Evolutionary conservation across 2,113 vertebrate species (phyloP).

Genomic region (Notarius lentiginosus): DNA sequence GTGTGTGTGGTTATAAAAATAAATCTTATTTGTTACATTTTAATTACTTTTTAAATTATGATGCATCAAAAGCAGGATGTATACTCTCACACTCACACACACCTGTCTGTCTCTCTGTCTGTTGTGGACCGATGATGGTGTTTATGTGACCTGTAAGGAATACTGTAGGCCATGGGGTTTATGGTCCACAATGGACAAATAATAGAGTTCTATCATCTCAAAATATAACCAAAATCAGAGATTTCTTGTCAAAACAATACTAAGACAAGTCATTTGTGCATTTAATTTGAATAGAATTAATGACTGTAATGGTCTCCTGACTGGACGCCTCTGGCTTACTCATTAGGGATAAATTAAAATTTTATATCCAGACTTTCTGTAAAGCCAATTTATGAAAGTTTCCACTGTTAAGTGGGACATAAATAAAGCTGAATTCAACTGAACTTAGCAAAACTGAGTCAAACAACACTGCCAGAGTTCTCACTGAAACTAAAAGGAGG

Average conservation of each 20-base stretch:
- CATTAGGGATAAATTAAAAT: background rate
- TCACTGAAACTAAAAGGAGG: background rate
- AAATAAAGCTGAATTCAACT: background rate
- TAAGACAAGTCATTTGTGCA: background rate
- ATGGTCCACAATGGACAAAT: no score
- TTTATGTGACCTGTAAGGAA: no score
- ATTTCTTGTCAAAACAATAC: no score
- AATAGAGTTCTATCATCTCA: no score
- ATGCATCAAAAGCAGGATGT: background rate
- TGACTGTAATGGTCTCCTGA: background rate
- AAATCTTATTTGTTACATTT: background rate
- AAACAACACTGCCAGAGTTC: background rate
- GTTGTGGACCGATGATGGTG: background rate
- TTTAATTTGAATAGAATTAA: background rate
- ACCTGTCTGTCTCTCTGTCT: background rate
- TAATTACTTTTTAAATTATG: background rate
- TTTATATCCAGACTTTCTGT: background rate
- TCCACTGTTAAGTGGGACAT: background rate
- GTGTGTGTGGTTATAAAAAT: slow-evolving; percentile 6
- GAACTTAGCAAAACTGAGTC: background rate
- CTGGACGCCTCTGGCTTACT: background rate
- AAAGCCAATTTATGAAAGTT: background rate
- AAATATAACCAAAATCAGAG: no score
- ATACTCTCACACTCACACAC: no score
- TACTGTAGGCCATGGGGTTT: no score